Conservation (phyloP, 2,797 vertebrate species). For the Prionace glauca region DNA sequence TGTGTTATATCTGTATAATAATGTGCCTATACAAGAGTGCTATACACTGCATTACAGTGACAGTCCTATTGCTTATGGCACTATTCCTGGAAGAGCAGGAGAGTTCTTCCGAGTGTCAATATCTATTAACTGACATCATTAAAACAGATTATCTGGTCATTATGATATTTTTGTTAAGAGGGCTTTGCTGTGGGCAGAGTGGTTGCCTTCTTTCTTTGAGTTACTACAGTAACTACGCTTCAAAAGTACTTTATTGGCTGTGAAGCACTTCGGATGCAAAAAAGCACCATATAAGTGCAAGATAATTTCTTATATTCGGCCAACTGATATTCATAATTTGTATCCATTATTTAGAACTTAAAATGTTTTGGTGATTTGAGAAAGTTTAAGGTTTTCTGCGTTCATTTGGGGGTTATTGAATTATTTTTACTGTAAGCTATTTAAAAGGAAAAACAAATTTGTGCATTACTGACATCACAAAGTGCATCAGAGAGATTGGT, state of each 20-base stretch:
- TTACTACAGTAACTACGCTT: not conserved
- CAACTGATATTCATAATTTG: not conserved
- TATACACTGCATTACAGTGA: not conserved
- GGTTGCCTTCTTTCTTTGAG: not conserved
- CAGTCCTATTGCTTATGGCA: not conserved
- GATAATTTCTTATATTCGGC: not conserved
- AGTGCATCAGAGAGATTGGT: not conserved
- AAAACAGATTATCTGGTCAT: not conserved
- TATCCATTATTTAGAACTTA: not conserved
- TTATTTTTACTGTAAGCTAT: not conserved
- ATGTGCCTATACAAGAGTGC: not conserved
- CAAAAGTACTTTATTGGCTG: not conserved
- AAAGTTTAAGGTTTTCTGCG: not conserved
- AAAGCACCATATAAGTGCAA: not conserved
- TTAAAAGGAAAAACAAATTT: not conserved
- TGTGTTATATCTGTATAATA: not conserved
- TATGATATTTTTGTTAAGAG: not conserved
- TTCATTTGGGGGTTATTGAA: not conserved
- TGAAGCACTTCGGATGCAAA: not conserved
- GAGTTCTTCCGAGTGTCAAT: not conserved
- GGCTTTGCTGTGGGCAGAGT: not conserved
- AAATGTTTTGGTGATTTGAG: not conserved
- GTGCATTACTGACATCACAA: not conserved
- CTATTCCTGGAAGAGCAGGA: not conserved
- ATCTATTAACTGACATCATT: not conserved